These are phyloP conservation scores for Sylvilagus bachmani DNA, from an alignment of 2,113 vertebrate genomes.

Conservation along the genomic window DNA sequence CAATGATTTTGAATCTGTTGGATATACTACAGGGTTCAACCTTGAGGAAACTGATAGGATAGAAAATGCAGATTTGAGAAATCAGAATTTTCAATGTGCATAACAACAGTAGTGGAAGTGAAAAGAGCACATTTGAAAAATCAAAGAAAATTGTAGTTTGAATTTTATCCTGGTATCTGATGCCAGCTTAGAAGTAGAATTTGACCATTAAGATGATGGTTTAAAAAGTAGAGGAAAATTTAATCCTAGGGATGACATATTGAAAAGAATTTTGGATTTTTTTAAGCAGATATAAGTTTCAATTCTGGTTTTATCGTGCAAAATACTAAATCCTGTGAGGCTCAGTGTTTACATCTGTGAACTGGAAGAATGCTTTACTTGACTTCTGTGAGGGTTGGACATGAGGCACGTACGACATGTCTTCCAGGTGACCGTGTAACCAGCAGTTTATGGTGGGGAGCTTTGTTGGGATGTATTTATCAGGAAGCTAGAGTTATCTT, in stretches of 20 bases:
- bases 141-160: neutral
- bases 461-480: neutral
- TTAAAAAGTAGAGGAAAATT: neutral
- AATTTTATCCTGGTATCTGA: neutral
- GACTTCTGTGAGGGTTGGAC: neutral
- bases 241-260: neutral
- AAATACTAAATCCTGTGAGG: neutral
- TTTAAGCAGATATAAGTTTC: neutral
- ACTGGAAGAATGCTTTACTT: neutral
- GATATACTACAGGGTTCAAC: neutral
- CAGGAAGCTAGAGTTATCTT: neutral
- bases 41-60: neutral
- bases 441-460: neutral
- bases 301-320: conserved; percentile 54
- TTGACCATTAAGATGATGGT: neutral
- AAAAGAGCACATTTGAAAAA: conserved; percentile 37
- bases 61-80: conserved; percentile 29
- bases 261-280: conserved; percentile 22
- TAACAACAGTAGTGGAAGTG: neutral
- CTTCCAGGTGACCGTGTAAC: neutral
- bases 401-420: neutral
- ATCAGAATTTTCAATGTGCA: neutral
- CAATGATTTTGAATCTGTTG: neutral
- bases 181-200: conserved; percentile 5
- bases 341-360: neutral